phyloP scores from a whole-genome alignment of 2,797 vertebrate genomes.

The Peromyscus attwateri region DNA sequence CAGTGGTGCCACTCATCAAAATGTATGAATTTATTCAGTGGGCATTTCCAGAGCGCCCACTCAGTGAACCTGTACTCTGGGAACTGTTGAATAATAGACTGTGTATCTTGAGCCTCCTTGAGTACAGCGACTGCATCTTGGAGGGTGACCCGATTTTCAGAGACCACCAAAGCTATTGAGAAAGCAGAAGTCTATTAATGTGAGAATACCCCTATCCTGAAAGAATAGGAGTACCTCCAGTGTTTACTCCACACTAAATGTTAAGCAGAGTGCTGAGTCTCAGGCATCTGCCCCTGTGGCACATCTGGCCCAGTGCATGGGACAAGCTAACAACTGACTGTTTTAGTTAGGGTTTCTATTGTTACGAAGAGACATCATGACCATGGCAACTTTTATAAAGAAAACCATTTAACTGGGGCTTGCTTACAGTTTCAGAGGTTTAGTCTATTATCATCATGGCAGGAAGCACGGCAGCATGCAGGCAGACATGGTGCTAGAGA shows the following conservation, averaged over 20 bases:
- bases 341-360: neutral
- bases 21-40: neutral
- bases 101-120: neutral
- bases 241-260: too few relatives aligned
- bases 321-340: neutral
- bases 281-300: fast-evolving
- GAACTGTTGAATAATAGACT: fast-evolving
- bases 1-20: neutral
- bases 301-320: neutral
- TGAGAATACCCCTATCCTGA: neutral
- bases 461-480: neutral
- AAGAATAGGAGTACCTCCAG: neutral
- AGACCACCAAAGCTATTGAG: neutral
- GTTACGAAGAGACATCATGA: neutral
- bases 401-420: neutral
- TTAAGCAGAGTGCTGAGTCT: neutral
- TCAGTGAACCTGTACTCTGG: neutral
- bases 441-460: neutral
- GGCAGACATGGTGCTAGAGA: neutral
- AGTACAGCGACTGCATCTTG: neutral
- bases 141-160: neutral
- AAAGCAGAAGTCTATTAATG: neutral
- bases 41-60: neutral
- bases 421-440: neutral
- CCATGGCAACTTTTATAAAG: neutral